phyloP scores from a whole-genome alignment of 2,113 vertebrate genomes.

The Merops nubicus region DNA sequence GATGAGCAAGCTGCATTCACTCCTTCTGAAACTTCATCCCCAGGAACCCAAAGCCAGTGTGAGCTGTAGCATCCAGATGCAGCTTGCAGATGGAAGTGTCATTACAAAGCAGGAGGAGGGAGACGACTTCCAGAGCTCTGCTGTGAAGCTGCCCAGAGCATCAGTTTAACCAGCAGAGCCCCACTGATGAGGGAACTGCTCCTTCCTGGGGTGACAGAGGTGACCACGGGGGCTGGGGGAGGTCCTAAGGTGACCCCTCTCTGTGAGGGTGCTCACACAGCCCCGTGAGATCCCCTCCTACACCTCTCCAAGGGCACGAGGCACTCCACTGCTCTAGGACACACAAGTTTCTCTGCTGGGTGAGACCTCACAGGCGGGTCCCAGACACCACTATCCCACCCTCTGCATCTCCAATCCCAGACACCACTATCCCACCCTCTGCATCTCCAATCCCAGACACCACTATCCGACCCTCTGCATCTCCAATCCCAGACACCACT shows the following conservation, averaged over 20 bases:
- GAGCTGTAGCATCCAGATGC: neutral
- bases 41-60: neutral
- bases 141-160: neutral
- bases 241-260: no score
- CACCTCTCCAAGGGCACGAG: neutral
- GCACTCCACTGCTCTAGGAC: neutral
- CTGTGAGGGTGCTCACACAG: neutral
- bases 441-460: no score
- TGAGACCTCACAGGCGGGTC: accelerated
- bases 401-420: neutral
- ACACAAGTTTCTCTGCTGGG: neutral
- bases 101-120: neutral
- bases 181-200: neutral
- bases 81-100: neutral
- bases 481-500: no score
- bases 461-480: neutral
- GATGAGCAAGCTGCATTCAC: neutral
- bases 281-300: neutral
- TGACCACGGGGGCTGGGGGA: no score
- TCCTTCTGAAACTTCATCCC: neutral
- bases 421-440: no score
- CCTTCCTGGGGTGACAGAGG: neutral
- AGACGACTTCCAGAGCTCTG: neutral
- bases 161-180: neutral
- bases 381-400: no score